Percentiles rank a stretch among this genome's conserved stretches.
phyloP scores from a whole-genome alignment of 37 sponge, comb jelly and placozoan genomes.

The Tethya wilhelma region DNA sequence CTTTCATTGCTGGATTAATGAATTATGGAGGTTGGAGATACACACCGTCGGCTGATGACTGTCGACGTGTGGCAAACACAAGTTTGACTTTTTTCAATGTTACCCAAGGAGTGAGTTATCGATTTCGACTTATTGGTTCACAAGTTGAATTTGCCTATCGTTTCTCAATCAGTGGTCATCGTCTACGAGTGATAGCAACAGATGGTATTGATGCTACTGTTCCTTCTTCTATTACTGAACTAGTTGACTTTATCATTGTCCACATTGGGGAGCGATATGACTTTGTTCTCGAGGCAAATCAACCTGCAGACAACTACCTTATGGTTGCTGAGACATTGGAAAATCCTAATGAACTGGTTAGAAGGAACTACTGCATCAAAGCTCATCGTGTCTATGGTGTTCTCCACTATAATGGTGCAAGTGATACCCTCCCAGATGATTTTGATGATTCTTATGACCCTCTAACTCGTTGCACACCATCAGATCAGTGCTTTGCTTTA shows the following conservation, averaged over 20 bases:
- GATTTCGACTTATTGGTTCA: constrained; percentile 82
- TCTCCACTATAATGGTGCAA: no score
- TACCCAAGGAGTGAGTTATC: constrained; percentile 25
- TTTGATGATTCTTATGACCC: no score
- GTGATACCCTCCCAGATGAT: no score
- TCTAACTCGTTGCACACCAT: no score
- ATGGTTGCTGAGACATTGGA: no score
- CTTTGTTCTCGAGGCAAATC: constrained; percentile 49
- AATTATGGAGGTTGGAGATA: constrained; percentile 40
- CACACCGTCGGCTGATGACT: no score
- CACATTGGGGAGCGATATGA: constrained; percentile 85
- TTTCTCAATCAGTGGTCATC: constrained; percentile 72
- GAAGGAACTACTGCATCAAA: no score
- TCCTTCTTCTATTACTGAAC: no score
- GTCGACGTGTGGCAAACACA: no score
- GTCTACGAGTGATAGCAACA: constrained; percentile 58
- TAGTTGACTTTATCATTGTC: constrained; percentile 73
- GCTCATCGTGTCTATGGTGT: no score
- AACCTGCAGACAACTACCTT: background rate
- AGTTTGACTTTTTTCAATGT: constrained; percentile 16
- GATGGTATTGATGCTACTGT: constrained; percentile 67
- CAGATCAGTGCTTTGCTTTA: no score
- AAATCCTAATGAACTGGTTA: no score
- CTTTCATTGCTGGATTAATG: constrained; percentile 78
- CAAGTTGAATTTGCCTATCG: constrained; percentile 67